These are phyloP conservation scores for Ceramica pisi DNA, from an alignment of 2,888 invertebrate species.

Conservation along the genomic window DNA sequence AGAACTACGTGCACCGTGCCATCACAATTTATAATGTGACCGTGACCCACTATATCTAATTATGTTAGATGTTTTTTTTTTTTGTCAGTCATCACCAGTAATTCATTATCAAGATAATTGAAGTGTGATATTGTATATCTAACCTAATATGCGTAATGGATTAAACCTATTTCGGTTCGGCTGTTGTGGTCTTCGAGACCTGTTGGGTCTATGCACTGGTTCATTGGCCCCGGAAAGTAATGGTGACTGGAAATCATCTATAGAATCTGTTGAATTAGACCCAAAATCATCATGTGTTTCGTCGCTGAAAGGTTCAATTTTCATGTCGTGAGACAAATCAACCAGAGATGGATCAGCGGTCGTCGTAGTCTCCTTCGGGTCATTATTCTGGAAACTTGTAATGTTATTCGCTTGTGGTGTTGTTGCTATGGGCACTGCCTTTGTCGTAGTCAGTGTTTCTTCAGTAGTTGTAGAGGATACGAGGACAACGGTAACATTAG, in stretches of 20 bases:
- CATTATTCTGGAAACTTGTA: conserved; percentile 25
- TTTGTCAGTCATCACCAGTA: conserved; percentile 78
- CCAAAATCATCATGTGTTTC: conserved; percentile 66
- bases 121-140: conserved; percentile 63
- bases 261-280: conserved; percentile 71
- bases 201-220: conserved; percentile 82
- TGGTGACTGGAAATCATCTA: conserved; percentile 85
- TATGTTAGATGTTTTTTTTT: conserved; percentile 71
- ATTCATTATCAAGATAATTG: conserved; percentile 74
- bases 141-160: conserved; percentile 89
- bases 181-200: conserved; percentile 84
- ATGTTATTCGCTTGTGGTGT: conserved; percentile 38
- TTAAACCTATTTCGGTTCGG: conserved; percentile 86
- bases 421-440: conserved; percentile 32
- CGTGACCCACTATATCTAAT: conserved; percentile 75
- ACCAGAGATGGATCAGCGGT: conserved; percentile 11
- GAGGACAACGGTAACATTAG: conserved; percentile 34
- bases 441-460: conserved; percentile 40
- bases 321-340: conserved; percentile 41
- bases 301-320: conserved; percentile 26
- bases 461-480: conserved; percentile 44
- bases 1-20: conserved; percentile 86
- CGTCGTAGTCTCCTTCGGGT: conserved; percentile 19
- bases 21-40: conserved; percentile 80
- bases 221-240: conserved; percentile 86